Evolutionary conservation across 2,797 vertebrate genomes (phyloP), one percentile per base, ranked within the genome.

Genomic region (Thaleichthys pacificus): DNA sequence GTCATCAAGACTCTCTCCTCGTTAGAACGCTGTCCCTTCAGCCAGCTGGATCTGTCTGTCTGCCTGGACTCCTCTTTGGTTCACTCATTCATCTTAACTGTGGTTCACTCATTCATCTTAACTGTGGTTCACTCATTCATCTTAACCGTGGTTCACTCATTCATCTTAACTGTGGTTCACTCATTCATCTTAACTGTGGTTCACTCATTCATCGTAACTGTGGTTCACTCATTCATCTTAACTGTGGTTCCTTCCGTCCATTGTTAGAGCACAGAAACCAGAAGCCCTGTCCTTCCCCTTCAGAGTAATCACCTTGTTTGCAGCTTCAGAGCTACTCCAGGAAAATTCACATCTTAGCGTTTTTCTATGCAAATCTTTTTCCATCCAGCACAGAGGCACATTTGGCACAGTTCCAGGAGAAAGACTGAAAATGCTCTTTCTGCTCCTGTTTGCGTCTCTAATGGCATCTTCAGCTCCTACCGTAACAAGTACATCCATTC

Each of bases 1-100:
- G 79, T 70, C 83, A 90, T 92, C 89, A 89, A 87, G 85, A 76
- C 12, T 76, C 71, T 89, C 63, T 73, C 80, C 82, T 87, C 81
- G 86, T 89, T 87, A 91, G 89, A 89, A 76, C 21, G 85, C 89
- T 92, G 78, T 82, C 66, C 32, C 42, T 9, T 15, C 66, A 82
- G 77, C n/a, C 61, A 64, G 38, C 14, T 42, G 7, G 8, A 3
- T n/a, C 32, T 65, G 7, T 65, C 62, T 8, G 14, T 24, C 63
- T 66, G 17, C 12, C 11, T 47, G 42, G 42, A 47, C 11, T 47
- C 42, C 42, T 66, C 63, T 47, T 9, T 6, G 32, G 5, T 35
- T 35, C 32, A 35, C 32, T 35, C 32, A 7, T 35, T 35, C 32
- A 7, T 35, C 58, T 24, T 8, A 19, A 1, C 57, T 60, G 4